A percentile compares a stretch with the other conserved stretches of the same genome.
phyloP scores from a whole-genome alignment of 2,888 invertebrate genomes.

The Tuberolachnus salignus region DNA sequence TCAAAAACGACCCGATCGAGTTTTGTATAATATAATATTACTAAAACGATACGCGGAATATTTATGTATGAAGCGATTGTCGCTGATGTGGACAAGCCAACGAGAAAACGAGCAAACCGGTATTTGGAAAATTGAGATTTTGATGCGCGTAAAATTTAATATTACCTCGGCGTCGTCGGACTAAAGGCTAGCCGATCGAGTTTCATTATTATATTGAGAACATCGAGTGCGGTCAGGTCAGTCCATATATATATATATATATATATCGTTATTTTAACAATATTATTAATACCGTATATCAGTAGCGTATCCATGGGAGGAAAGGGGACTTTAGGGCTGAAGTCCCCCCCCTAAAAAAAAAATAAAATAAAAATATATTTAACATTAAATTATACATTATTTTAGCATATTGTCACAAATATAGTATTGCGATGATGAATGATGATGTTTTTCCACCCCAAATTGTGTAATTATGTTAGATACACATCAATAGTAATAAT shows the following conservation, averaged over 20 bases:
- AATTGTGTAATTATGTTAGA: too few species aligned
- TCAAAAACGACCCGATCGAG: too few species aligned
- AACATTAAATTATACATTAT: too few species aligned
- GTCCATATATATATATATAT: neutral
- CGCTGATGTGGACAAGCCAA: too few species aligned
- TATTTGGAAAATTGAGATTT: conserved; percentile 35
- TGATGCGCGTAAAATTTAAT: conserved; percentile 27
- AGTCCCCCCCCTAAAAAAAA: neutral
- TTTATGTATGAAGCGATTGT: too few species aligned
- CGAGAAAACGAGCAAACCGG: neutral
- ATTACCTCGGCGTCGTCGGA: conserved; percentile 35
- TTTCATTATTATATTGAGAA: neutral
- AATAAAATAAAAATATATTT: neutral
- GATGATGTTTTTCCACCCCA: too few species aligned
- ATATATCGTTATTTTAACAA: neutral
- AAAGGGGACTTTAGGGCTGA: too few species aligned
- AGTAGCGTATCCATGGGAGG: neutral
- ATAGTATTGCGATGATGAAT: too few species aligned
- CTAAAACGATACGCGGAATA: neutral
- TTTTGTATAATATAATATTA: too few species aligned
- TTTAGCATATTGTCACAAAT: too few species aligned
- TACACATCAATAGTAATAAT: too few species aligned
- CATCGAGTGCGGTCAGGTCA: conserved; percentile 5
- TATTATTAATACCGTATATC: neutral
- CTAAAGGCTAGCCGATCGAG: conserved; percentile 21